Evolutionary conservation across 1,140 invertebrate species (phyloP).

Genomic region (Paracyclopina nana): DNA sequence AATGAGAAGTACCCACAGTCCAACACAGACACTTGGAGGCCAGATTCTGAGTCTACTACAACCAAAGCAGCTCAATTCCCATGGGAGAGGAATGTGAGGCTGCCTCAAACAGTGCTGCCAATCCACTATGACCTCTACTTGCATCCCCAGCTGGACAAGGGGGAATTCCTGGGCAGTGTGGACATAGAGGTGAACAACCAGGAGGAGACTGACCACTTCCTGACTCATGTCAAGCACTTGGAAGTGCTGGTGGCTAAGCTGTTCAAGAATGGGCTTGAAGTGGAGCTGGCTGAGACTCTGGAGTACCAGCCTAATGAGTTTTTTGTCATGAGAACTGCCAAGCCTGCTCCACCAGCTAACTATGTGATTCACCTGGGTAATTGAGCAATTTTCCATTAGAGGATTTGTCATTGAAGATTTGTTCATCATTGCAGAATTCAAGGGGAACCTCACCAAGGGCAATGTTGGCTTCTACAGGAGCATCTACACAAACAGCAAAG

Average conservation of each 20-base stretch:
- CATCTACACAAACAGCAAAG: constrained; percentile 38
- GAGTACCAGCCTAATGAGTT: constrained; percentile 39
- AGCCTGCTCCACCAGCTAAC: constrained; percentile 33
- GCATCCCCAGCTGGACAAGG: constrained; percentile 43
- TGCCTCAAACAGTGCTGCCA: constrained; percentile 44
- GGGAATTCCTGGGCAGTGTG: constrained; percentile 46
- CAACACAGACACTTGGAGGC: too few species aligned
- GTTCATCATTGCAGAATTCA: constrained; percentile 32
- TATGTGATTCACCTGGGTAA: constrained; percentile 36
- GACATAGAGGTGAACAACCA: constrained; percentile 41
- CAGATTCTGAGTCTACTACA: too few species aligned
- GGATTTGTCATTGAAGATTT: constrained; percentile 20
- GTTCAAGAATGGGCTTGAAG: too few species aligned
- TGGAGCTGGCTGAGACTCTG: constrained; percentile 26
- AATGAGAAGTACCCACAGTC: too few species aligned
- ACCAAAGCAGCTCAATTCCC: too few species aligned
- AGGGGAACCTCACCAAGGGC: constrained; percentile 38
- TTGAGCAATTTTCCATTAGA: constrained; percentile 16
- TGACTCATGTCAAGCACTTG: constrained; percentile 48
- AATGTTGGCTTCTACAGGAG: constrained; percentile 61
- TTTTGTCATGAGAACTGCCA: constrained; percentile 36
- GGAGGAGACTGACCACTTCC: constrained; percentile 36
- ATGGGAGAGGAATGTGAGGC: constrained; percentile 28
- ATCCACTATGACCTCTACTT: constrained; percentile 49
- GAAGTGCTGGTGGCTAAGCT: too few species aligned